Base-by-base conservation (phyloP, 1,140 invertebrate species). In the Dufourea novaeangliae region DNA sequence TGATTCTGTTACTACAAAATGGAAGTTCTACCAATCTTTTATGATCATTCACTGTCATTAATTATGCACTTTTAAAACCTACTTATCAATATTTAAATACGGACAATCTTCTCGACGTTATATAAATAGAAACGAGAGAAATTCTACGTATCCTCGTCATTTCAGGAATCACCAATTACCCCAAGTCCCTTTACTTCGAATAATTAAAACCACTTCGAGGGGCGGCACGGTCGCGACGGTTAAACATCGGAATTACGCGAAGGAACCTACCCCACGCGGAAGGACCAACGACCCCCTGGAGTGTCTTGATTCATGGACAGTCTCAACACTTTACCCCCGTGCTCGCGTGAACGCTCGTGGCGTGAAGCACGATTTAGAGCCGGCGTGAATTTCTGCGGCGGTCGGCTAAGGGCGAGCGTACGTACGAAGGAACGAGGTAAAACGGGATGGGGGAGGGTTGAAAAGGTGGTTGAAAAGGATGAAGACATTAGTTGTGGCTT, bases 401-500 rank as follows among this genome's bases (percentile, higher is more conserved):
- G 25, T 57, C 44, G 46, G 46, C 70, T n/a, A n/a, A 67, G 69
- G 29, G 44, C 44, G 17, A 4, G 44, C 44, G 2, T 3, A 8
- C 20, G 20, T 7, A n/a, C 20, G 56, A 67, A 69, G 52, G 64
- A 62, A 63, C 32, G 56, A 64, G 25, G 41, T 68, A 68, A 73
- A 61, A 64, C 57, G 64, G 46, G n/a, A 54, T 64, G 32, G 41
- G 62, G 62, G 41, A 57, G 62, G 71, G 82, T 69, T 69, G 79
- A 80, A 79, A 84, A 84, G 82, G 82, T 80, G 80, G 83, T 76
- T 76, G 76, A 83, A 83, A 86, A 77, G 83, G 87, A 92, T 91
- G 88, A 89, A 91, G 90, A 92, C 90, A 91, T 92, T 91, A 89
- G 87, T 90, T 89, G 79, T 50, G 80, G 76, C 74, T 77, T 72